Evolutionary conservation across 2,797 vertebrate genomes (phyloP).

Genomic region (Distichodus sexfasciatus): DNA sequence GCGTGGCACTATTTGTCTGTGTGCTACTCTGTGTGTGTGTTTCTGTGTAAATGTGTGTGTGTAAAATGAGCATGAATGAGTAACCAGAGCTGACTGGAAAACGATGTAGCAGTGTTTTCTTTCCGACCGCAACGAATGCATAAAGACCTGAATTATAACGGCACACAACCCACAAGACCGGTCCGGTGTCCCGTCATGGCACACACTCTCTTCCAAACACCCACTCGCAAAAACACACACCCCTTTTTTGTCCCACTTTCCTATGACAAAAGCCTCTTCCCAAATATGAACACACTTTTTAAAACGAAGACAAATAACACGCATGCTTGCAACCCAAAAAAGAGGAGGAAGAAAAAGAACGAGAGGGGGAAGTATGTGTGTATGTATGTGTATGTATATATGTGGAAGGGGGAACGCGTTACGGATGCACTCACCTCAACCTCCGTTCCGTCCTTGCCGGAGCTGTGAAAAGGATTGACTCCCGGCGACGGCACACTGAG

Average conservation of each 20-base stretch:
- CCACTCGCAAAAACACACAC: neutral
- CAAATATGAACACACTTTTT: neutral
- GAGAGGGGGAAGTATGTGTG: no score
- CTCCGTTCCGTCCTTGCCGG: slow-evolving; percentile 49
- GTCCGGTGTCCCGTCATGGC: no score
- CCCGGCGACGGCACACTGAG: slow-evolving; percentile 49
- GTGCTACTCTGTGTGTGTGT: neutral
- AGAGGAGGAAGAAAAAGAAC: slow-evolving; percentile 1
- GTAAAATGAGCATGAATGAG: neutral
- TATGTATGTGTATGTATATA: neutral
- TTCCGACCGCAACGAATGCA: slow-evolving; percentile 6
- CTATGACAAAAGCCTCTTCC: neutral
- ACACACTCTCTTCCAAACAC: neutral
- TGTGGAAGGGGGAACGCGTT: neutral
- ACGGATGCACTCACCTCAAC: slow-evolving; percentile 54
- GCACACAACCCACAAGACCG: no score
- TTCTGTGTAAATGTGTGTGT: neutral
- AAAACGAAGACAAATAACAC: neutral
- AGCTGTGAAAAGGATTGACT: slow-evolving; percentile 50
- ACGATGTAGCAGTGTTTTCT: slow-evolving; percentile 7
- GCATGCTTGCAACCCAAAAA: slow-evolving; percentile 14
- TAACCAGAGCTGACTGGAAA: neutral
- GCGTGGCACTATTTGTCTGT: neutral
- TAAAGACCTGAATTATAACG: no score
- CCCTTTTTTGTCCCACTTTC: neutral